These are phyloP conservation scores for Bos javanicus DNA, from an alignment of 2,113 vertebrate genomes.

Conservation along the genomic window DNA sequence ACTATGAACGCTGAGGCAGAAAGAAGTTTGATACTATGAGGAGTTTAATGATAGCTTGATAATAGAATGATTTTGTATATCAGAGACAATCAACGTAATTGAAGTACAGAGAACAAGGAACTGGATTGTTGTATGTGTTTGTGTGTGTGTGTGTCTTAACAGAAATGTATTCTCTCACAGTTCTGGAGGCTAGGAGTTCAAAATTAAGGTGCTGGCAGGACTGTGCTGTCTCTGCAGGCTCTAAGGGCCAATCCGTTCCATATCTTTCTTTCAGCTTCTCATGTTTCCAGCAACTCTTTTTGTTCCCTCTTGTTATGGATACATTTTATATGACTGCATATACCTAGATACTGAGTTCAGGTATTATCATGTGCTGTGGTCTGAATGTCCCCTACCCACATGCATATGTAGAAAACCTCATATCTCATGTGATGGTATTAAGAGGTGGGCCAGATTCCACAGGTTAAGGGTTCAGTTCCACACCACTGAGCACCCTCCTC, in stretches of 20 bases:
- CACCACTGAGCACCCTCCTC: neutral
- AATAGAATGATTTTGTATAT: neutral
- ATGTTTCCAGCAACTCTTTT: neutral
- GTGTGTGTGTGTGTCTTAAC: neutral
- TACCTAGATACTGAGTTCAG: neutral
- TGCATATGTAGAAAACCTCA: neutral
- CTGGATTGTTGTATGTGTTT: neutral
- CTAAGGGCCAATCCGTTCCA: fast-evolving
- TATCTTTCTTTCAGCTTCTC: neutral
- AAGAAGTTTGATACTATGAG: neutral
- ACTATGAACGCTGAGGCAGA: neutral
- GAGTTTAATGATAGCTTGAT: neutral
- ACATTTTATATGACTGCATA: neutral
- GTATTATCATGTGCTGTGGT: neutral
- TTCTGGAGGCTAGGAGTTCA: neutral
- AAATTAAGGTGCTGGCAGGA: neutral
- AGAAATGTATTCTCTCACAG: neutral
- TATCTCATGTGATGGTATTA: neutral
- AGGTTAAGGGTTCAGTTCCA: neutral
- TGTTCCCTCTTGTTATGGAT: neutral
- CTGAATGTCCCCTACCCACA: neutral
- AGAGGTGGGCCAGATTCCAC: neutral
- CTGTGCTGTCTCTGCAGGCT: neutral
- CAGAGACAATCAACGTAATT: neutral
- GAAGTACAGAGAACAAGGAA: neutral